Evolutionary conservation across 2,797 vertebrate genomes (phyloP).

Genomic region (Sylvilagus floridanus): DNA sequence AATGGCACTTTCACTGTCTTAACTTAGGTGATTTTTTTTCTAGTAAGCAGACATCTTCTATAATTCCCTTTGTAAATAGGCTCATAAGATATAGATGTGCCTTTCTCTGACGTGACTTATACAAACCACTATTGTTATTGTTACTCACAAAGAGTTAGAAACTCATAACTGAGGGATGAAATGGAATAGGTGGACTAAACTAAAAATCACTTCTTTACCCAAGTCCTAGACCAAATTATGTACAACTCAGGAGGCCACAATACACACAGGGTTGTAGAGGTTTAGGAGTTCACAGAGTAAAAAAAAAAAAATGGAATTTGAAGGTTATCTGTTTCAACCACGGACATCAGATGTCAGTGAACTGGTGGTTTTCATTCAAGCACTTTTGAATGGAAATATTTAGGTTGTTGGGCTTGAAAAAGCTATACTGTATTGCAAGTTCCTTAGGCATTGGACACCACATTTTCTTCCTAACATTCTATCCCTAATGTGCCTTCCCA

Average conservation of each 20-base stretch:
- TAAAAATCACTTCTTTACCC: slow-evolving; percentile 38
- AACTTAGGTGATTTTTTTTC: slow-evolving; percentile 70
- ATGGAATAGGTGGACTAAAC: not conserved
- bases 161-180: slow-evolving; percentile 32
- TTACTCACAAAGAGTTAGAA: slow-evolving; percentile 36
- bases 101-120: slow-evolving; percentile 67
- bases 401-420: not conserved
- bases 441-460: not conserved
- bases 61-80: slow-evolving; percentile 79
- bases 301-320: not conserved
- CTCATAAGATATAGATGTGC: slow-evolving; percentile 70
- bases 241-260: not conserved
- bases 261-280: not conserved
- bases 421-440: not conserved
- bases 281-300: not conserved
- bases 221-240: slow-evolving; percentile 19
- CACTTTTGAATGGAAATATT: not conserved
- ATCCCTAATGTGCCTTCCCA: not conserved
- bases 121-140: slow-evolving; percentile 51
- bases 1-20: slow-evolving; percentile 79
- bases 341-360: slow-evolving; percentile 8
- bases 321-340: not conserved
- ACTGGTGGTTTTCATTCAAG: not conserved
- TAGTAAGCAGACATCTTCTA: slow-evolving; percentile 74
- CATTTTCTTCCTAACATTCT: not conserved